Conservation (phyloP, 2,888 invertebrate species). For the Malacosoma neustria region DNA sequence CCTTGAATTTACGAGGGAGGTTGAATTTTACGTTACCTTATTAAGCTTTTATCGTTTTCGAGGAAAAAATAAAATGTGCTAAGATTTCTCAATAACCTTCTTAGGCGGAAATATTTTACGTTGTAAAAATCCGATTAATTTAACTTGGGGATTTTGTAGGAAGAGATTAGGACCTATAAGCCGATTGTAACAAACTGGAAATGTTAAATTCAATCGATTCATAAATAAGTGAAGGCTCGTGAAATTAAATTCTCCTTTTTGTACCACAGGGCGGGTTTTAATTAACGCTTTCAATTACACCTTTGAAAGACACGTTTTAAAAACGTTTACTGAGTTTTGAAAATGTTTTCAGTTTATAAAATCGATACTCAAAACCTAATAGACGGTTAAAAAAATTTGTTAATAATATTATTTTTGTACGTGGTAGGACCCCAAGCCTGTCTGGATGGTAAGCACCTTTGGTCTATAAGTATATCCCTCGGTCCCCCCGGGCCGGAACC, state of each 20-base stretch:
- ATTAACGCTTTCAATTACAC: neutral
- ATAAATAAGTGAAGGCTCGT: conserved; percentile 4
- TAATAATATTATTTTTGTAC: too few relatives aligned
- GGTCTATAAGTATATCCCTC: too few relatives aligned
- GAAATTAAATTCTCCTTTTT: neutral
- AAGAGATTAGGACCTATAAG: conserved; percentile 20
- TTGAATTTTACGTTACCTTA: neutral
- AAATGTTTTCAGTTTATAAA: too few relatives aligned
- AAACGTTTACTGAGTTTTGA: too few relatives aligned
- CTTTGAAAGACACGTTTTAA: too few relatives aligned
- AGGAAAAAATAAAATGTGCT: conserved; percentile 14
- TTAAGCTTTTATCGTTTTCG: neutral
- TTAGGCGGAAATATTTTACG: conserved; percentile 1
- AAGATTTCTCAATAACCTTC: conserved; percentile 16
- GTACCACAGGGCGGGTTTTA: neutral
- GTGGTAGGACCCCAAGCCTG: too few relatives aligned
- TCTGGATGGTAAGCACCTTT: too few relatives aligned
- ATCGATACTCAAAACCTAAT: too few relatives aligned
- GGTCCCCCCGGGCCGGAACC: too few relatives aligned
- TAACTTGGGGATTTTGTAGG: conserved; percentile 1
- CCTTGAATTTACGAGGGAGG: neutral
- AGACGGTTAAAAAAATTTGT: too few relatives aligned
- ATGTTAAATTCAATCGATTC: conserved; percentile 22
- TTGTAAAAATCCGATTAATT: neutral
- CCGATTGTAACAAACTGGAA: conserved; percentile 24